A percentile compares a stretch with the other conserved stretches of the same genome.
Conservation (phyloP, 1,140 invertebrate species). For the Thaumatotibia leucotreta region DNA sequence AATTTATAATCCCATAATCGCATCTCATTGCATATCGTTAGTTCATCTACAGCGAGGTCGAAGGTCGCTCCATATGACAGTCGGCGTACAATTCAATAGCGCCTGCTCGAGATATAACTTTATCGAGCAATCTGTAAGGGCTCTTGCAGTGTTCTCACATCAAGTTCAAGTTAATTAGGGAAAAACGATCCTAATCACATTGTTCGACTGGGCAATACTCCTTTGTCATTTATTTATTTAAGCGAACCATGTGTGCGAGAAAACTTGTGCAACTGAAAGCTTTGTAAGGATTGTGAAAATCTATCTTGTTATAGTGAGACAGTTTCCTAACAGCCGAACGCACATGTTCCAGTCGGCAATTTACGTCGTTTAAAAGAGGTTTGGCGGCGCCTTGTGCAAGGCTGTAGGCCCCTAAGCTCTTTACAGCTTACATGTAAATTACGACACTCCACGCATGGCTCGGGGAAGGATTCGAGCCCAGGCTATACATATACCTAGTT, state of each 20-base stretch:
- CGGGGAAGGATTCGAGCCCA: conserved; percentile 18
- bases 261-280: conserved; percentile 2
- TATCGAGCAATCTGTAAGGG: background rate
- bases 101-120: background rate
- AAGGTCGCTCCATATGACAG: background rate
- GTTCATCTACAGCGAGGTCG: background rate
- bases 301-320: conserved; percentile 12
- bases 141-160: background rate
- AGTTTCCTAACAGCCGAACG: conserved; percentile 16
- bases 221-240: background rate
- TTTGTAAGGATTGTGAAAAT: conserved; percentile 5
- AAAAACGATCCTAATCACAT: background rate
- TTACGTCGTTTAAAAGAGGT: conserved; percentile 49
- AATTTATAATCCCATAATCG: background rate
- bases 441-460: conserved; percentile 30
- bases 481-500: background rate
- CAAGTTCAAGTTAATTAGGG: background rate
- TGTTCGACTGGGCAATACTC: background rate
- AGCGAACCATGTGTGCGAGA: background rate
- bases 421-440: conserved; percentile 44
- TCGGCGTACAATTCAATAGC: background rate
- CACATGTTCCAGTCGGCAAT: conserved; percentile 37
- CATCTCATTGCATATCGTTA: background rate
- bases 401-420: conserved; percentile 49
- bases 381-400: conserved; percentile 57